Percentiles rank a stretch among this genome's conserved stretches.
These are phyloP conservation scores for Furcula furcula DNA, from an alignment of 2,888 invertebrate genomes.

Conservation along the genomic window DNA sequence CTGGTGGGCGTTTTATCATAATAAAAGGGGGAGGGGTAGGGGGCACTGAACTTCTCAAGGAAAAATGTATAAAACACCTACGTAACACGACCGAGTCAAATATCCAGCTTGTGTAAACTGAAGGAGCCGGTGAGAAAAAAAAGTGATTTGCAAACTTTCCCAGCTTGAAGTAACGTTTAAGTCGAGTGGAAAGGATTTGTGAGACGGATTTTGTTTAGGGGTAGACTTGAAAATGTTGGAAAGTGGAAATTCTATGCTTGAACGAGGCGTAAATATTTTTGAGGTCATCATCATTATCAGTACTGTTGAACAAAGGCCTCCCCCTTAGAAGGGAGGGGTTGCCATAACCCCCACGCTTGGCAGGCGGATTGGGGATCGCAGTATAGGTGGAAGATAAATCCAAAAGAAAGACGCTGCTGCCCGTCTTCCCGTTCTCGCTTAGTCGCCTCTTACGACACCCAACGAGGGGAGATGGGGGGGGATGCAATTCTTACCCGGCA, in stretches of 20 bases:
- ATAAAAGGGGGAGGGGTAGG: constrained; percentile 21
- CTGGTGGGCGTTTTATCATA: constrained; percentile 42
- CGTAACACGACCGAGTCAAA: constrained; percentile 37
- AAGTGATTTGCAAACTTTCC: constrained; percentile 32
- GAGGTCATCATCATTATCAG: too few species aligned
- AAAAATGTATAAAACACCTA: constrained; percentile 45
- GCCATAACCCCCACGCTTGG: too few species aligned
- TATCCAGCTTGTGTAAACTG: constrained; percentile 32
- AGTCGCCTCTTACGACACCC: too few species aligned
- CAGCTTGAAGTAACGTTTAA: constrained; percentile 14
- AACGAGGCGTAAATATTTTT: too few species aligned
- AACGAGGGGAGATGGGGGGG: too few species aligned
- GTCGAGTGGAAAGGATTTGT: constrained; percentile 10
- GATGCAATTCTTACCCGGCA: too few species aligned
- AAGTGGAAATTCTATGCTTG: background rate
- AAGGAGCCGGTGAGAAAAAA: constrained; percentile 23
- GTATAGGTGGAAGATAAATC: too few species aligned
- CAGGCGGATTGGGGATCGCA: too few species aligned
- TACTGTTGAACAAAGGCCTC: too few species aligned
- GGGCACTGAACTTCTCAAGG: constrained; percentile 26
- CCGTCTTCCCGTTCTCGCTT: too few species aligned
- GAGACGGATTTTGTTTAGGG: background rate
- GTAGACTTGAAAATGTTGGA: background rate
- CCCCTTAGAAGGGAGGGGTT: too few species aligned
- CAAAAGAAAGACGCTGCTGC: too few species aligned